phyloP scores from a whole-genome alignment of 2,113 vertebrate genomes.

The Proterorhinus semilunaris region DNA sequence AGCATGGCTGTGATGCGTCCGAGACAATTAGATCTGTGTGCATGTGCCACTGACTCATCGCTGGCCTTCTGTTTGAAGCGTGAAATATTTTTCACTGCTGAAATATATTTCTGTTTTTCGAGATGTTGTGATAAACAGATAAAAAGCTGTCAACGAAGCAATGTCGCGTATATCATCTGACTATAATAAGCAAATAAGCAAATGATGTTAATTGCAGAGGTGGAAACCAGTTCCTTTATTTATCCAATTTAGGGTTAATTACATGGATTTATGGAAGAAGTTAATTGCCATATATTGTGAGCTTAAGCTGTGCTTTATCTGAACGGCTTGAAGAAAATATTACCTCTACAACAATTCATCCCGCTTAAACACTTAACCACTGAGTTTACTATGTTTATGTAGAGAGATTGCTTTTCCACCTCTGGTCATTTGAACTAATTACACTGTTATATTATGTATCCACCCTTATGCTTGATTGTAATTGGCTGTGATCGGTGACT shows the following conservation, averaged over 20 bases:
- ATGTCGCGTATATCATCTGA: constrained; percentile 38
- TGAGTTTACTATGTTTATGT: background rate
- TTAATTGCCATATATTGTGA: too few relatives aligned
- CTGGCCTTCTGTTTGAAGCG: constrained; percentile 38
- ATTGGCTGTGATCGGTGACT: background rate
- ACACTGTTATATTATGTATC: background rate
- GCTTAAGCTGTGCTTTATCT: too few relatives aligned
- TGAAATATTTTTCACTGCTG: constrained; percentile 45
- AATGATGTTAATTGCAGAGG: background rate
- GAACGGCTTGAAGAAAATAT: too few relatives aligned
- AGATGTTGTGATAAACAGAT: constrained; percentile 32
- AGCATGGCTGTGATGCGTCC: constrained; percentile 33
- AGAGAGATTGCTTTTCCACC: background rate
- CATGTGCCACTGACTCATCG: constrained; percentile 23
- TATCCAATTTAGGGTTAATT: too few relatives aligned
- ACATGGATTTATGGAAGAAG: too few relatives aligned
- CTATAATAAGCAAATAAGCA: background rate
- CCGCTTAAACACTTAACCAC: too few relatives aligned
- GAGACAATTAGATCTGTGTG: constrained; percentile 14
- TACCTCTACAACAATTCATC: too few relatives aligned
- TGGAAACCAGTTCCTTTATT: background rate
- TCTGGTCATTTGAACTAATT: constrained; percentile 13
- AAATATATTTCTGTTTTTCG: constrained; percentile 45
- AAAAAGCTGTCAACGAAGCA: constrained; percentile 28
- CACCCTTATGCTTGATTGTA: constrained; percentile 5